Evolutionary conservation across 2,888 invertebrate genomes (phyloP).

Genomic region (Aethes cnicana): DNA sequence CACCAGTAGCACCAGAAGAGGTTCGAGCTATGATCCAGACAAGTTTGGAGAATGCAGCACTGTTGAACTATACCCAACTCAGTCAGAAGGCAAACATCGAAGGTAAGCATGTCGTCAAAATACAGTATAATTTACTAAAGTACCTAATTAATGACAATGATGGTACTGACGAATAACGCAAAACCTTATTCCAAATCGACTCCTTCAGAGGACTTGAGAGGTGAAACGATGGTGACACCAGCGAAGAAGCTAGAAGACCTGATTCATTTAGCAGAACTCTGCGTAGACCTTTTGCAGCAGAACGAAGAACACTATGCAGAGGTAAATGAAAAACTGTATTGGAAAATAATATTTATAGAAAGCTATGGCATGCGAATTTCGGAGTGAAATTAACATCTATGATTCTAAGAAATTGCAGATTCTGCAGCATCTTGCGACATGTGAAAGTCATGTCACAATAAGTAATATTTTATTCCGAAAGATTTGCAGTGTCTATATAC

Average conservation of each 20-base stretch:
- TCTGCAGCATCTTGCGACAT: too few relatives aligned
- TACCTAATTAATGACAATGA: too few relatives aligned
- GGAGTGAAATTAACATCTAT: conserved; percentile 40
- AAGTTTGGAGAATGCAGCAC: conserved; percentile 97
- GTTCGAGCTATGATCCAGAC: conserved; percentile 98
- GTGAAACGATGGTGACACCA: conserved; percentile 91
- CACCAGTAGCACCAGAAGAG: conserved; percentile 97
- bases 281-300: conserved; percentile 98
- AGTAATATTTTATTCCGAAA: conserved; percentile 44
- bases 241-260: conserved; percentile 97
- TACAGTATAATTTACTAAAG: background rate
- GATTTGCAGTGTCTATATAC: conserved; percentile 50
- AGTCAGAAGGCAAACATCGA: conserved; percentile 99
- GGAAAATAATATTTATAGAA: conserved; percentile 38
- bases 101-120: conserved; percentile 81
- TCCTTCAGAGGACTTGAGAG: conserved; percentile 87
- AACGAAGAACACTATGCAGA: conserved; percentile 99
- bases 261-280: conserved; percentile 97
- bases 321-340: conserved; percentile 82
- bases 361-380: conserved; percentile 38
- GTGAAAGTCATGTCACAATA: background rate
- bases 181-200: too few relatives aligned
- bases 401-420: background rate
- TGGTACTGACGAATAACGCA: too few relatives aligned
- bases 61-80: conserved; percentile 97